Evolutionary conservation across 2,113 vertebrate species (phyloP).

Genomic region (Raja brachyura): DNA sequence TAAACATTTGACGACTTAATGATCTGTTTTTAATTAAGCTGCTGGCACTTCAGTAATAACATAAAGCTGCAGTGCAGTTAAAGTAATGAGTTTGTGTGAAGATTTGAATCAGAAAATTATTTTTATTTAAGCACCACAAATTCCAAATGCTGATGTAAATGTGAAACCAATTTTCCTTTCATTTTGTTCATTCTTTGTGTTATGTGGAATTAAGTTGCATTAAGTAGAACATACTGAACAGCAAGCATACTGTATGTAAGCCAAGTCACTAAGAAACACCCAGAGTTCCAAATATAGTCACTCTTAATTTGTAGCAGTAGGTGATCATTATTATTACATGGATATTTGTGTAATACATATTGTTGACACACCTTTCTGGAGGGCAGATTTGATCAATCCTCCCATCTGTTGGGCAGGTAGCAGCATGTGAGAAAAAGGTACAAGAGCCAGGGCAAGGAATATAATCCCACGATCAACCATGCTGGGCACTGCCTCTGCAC

Average conservation of each 20-base stretch:
- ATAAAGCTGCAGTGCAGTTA: slow-evolving; percentile 43
- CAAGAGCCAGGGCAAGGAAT: background rate
- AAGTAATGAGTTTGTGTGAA: background rate
- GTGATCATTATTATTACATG: background rate
- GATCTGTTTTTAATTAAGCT: slow-evolving; percentile 41
- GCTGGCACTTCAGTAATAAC: slow-evolving; percentile 38
- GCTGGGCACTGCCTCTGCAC: background rate
- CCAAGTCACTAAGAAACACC: background rate
- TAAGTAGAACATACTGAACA: background rate
- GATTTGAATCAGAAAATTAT: slow-evolving; percentile 16
- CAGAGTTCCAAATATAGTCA: background rate
- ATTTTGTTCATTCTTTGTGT: background rate
- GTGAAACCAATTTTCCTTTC: background rate
- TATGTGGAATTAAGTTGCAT: background rate
- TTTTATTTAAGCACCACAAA: background rate
- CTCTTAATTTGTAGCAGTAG: background rate
- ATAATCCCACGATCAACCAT: background rate
- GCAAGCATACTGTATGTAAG: background rate
- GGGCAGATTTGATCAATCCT: background rate
- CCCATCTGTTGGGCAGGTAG: background rate
- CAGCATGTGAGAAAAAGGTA: background rate
- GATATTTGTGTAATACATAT: background rate
- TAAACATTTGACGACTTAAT: slow-evolving; percentile 40
- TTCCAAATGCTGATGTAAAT: background rate
- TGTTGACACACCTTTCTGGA: background rate